Conservation (phyloP, 2,888 invertebrate genomes). For the Dryobota labecula region DNA sequence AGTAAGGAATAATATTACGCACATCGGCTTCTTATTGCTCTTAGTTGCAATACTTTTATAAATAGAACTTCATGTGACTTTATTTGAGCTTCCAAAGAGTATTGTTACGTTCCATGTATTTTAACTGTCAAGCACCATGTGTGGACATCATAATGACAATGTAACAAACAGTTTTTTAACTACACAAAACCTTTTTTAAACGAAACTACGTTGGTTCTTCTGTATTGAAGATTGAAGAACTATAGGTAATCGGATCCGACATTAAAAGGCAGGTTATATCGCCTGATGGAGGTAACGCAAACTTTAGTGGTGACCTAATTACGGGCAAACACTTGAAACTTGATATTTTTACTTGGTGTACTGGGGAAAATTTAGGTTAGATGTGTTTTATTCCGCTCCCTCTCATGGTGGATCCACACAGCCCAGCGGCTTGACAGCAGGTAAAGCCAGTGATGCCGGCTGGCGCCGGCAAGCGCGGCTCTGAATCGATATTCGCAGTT, state of each 20-base stretch:
- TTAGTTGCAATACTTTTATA: too few relatives aligned
- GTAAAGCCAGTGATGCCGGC: too few relatives aligned
- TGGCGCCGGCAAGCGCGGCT: too few relatives aligned
- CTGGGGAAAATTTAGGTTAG: not conserved
- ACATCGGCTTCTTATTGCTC: not conserved
- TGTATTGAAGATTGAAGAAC: constrained; percentile 1
- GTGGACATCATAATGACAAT: not conserved
- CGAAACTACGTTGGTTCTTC: not conserved
- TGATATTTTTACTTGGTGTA: constrained; percentile 23
- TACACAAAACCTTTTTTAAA: not conserved
- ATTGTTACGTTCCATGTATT: not conserved
- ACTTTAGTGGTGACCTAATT: constrained; percentile 12
- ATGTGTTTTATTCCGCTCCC: not conserved
- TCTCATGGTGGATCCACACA: too few relatives aligned
- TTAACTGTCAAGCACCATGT: not conserved
- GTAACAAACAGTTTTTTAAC: not conserved
- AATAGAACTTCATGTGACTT: not conserved
- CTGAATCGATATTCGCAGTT: too few relatives aligned
- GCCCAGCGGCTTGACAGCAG: too few relatives aligned
- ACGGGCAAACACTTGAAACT: constrained; percentile 17
- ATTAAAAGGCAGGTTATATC: constrained; percentile 12
- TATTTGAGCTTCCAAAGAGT: not conserved
- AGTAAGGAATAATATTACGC: too few relatives aligned
- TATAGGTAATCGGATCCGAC: constrained; percentile 16
- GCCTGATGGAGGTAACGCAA: not conserved